Conservation (phyloP, 2,113 vertebrate species). For the Brachyistius frenatus region DNA sequence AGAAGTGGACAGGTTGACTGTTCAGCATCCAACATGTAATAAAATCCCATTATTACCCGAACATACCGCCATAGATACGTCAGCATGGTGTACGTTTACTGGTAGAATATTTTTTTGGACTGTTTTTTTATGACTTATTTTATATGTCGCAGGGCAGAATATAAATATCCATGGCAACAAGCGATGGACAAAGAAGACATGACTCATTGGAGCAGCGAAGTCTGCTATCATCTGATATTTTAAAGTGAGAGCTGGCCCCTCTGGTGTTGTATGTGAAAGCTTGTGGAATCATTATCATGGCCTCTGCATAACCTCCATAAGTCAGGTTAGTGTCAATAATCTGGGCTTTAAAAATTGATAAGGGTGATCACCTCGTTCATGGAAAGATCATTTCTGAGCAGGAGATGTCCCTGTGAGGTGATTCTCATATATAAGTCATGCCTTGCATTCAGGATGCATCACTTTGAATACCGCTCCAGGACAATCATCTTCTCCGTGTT, state of each 20-base stretch:
- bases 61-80: too few species aligned
- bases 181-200: slow-evolving; percentile 59
- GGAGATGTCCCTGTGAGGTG: slow-evolving; percentile 57
- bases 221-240: slow-evolving; percentile 41
- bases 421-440: slow-evolving; percentile 71
- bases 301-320: slow-evolving; percentile 81
- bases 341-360: slow-evolving; percentile 84
- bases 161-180: slow-evolving; percentile 17
- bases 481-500: slow-evolving; percentile 40
- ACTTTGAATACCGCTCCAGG: slow-evolving; percentile 40
- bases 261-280: slow-evolving; percentile 51
- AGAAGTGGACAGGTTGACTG: too few species aligned
- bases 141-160: slow-evolving; percentile 6
- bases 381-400: slow-evolving; percentile 62
- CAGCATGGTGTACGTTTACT: too few species aligned
- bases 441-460: slow-evolving; percentile 49
- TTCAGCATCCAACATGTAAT: too few species aligned
- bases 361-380: slow-evolving; percentile 73
- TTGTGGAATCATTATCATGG: slow-evolving; percentile 77
- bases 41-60: too few species aligned
- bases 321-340: slow-evolving; percentile 83
- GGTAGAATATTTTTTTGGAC: too few species aligned
- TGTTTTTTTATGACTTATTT: not conserved
- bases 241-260: slow-evolving; percentile 51
- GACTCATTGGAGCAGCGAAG: slow-evolving; percentile 56